Evolutionary conservation across 2,888 invertebrate genomes (phyloP).

Genomic region (Temnothorax rugatulus): DNA sequence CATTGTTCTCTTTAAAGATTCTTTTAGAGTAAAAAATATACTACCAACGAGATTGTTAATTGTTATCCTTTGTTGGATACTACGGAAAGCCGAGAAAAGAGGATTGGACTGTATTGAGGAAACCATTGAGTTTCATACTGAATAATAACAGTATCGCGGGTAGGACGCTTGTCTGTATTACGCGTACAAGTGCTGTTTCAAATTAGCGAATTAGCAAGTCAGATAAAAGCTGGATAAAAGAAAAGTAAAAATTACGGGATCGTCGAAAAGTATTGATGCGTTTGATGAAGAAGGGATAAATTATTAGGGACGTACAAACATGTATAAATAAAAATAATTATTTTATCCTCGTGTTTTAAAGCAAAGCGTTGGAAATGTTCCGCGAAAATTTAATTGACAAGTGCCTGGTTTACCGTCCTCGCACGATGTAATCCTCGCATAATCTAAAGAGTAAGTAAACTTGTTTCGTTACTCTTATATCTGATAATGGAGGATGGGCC

Average conservation of each 20-base stretch:
- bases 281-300: not conserved
- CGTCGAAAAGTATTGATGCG: slow-evolving; percentile 23
- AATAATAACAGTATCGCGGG: slow-evolving; percentile 49
- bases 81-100: slow-evolving; percentile 38
- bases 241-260: slow-evolving; percentile 2
- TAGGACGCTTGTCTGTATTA: slow-evolving; percentile 19
- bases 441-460: slow-evolving; percentile 1
- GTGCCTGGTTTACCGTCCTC: not conserved
- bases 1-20: not conserved
- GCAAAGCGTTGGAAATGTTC: not conserved
- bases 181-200: slow-evolving; percentile 38
- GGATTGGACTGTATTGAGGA: slow-evolving; percentile 31
- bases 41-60: slow-evolving; percentile 17
- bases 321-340: not conserved
- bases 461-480: slow-evolving; percentile 32
- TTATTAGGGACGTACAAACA: not conserved
- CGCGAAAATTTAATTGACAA: slow-evolving; percentile 8
- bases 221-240: slow-evolving; percentile 37
- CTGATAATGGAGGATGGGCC: slow-evolving; percentile 6
- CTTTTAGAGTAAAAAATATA: slow-evolving; percentile 26
- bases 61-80: slow-evolving; percentile 42
- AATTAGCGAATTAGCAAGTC: slow-evolving; percentile 59
- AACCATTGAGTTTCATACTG: slow-evolving; percentile 39
- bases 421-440: not conserved
- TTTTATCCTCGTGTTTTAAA: not conserved